phyloP scores from a whole-genome alignment of 2,113 vertebrate species.

The Odobenus rosmarus region DNA sequence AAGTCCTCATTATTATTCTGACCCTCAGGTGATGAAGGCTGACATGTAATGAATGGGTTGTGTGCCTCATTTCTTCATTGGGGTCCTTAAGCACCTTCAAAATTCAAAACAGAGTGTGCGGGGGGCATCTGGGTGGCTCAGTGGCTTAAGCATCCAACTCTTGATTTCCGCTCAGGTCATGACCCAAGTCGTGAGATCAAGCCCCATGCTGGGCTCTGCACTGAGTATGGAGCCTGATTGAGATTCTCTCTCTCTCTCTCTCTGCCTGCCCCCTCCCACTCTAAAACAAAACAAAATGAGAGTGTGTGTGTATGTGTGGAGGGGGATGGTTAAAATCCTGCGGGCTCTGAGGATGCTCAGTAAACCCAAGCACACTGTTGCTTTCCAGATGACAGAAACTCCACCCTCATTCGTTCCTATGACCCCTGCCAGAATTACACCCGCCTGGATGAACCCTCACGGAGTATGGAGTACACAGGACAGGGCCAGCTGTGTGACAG shows the following conservation, averaged over 20 bases:
- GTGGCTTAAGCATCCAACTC: not conserved
- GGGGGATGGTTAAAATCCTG: no score
- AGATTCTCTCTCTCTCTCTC: not conserved
- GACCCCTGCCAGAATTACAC: constrained; percentile 78
- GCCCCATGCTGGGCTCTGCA: not conserved
- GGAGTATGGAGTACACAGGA: constrained; percentile 48
- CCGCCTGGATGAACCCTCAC: constrained; percentile 62
- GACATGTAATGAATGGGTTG: fast-evolving
- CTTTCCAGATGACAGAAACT: constrained; percentile 27
- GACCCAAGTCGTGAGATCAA: not conserved
- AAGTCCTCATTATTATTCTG: not conserved
- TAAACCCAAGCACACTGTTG: not conserved
- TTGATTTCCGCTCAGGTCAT: not conserved
- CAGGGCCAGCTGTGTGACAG: fast-evolving
- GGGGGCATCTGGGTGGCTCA: not conserved
- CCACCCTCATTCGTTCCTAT: not conserved
- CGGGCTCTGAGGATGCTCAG: not conserved
- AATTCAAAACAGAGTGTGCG: no score
- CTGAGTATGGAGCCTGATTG: not conserved
- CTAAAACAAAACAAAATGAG: not conserved
- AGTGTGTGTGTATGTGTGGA: no score
- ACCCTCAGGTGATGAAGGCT: not conserved
- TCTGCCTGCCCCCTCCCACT: not conserved
- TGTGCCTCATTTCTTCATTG: not conserved
- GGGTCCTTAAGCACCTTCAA: not conserved